These are phyloP conservation scores for Istiophorus platypterus DNA, from an alignment of 2,113 vertebrate species.

Conservation along the genomic window DNA sequence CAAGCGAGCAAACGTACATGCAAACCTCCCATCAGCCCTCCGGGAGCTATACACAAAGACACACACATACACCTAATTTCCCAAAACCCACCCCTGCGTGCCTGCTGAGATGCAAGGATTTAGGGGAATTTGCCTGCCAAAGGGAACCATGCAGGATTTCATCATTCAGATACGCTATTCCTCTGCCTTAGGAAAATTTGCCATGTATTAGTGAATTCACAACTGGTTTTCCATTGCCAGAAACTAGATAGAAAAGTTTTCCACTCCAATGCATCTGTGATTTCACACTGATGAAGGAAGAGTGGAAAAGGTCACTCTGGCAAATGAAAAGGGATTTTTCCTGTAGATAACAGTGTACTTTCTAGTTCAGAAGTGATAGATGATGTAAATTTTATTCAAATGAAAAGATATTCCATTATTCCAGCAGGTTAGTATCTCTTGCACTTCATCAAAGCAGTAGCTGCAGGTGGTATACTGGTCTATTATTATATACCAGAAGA, in stretches of 20 bases:
- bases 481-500: constrained; percentile 23
- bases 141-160: constrained; percentile 70
- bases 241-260: constrained; percentile 67
- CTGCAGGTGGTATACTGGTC: constrained; percentile 28
- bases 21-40: constrained; percentile 55
- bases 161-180: constrained; percentile 77
- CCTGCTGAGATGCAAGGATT: constrained; percentile 71
- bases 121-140: constrained; percentile 72
- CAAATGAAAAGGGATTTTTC: constrained; percentile 41
- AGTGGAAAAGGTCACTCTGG: constrained; percentile 61
- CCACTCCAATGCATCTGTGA: constrained; percentile 34
- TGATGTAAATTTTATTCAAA: constrained; percentile 63
- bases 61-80: constrained; percentile 59
- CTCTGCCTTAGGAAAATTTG: constrained; percentile 68
- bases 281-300: constrained; percentile 41
- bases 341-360: constrained; percentile 49
- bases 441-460: constrained; percentile 48
- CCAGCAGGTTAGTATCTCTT: constrained; percentile 22
- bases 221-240: constrained; percentile 52
- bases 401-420: constrained; percentile 63
- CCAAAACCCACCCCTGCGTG: constrained; percentile 59
- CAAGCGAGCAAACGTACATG: constrained; percentile 23
- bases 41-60: constrained; percentile 28
- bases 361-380: constrained; percentile 56
- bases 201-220: constrained; percentile 58